Percentiles rank a stretch among this genome's conserved stretches.
Conservation (phyloP, 2,797 vertebrate species). For the Remorina albescens region DNA sequence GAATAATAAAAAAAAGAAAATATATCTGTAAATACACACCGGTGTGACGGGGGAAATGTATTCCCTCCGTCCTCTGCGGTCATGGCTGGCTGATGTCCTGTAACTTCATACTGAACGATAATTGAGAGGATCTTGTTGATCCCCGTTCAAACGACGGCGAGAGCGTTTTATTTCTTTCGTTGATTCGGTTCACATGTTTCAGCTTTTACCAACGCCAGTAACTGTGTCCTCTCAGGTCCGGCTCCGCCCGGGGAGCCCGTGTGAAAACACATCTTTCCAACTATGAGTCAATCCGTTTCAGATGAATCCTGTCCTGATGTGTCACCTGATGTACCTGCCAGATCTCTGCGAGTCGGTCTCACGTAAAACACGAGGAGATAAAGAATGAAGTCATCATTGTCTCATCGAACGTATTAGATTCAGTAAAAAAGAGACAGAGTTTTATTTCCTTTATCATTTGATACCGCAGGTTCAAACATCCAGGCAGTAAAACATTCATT, state of each 20-base stretch:
- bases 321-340: slow-evolving; percentile 18
- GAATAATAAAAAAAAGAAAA: too few species aligned
- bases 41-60: background rate
- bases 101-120: slow-evolving; percentile 45
- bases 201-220: slow-evolving; percentile 34
- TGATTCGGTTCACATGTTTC: slow-evolving; percentile 46
- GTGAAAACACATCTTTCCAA: slow-evolving; percentile 39
- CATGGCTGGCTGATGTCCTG: slow-evolving; percentile 33
- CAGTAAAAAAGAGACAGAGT: too few species aligned
- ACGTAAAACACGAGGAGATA: background rate
- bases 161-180: slow-evolving; percentile 23
- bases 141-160: slow-evolving; percentile 28
- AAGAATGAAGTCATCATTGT: background rate
- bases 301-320: slow-evolving; percentile 10
- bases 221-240: slow-evolving; percentile 30
- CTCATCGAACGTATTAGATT: too few species aligned
- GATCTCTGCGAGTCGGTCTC: background rate
- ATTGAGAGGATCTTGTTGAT: slow-evolving; percentile 24
- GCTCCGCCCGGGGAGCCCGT: slow-evolving; percentile 26
- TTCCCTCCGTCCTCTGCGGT: slow-evolving; percentile 13
- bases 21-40: background rate
- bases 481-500: too few species aligned
- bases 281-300: slow-evolving; percentile 46
- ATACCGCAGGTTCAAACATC: background rate
- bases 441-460: background rate